A percentile compares a stretch with the other conserved stretches of the same genome.
Conservation (phyloP, 2,113 vertebrate species). For the Promerops cafer region DNA sequence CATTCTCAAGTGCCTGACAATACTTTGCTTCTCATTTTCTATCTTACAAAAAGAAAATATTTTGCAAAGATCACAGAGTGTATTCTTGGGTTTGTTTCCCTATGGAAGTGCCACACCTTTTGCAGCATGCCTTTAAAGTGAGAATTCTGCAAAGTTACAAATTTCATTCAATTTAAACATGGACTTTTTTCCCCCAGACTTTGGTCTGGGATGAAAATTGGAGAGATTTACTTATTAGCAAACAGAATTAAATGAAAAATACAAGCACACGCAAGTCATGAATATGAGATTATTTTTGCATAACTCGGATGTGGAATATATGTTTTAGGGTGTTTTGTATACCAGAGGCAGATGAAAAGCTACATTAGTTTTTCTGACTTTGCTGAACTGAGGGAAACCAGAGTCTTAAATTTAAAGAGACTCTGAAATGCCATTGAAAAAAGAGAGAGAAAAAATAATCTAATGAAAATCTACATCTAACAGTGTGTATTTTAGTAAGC, state of each 20-base stretch:
- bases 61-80: not conserved
- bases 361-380: not conserved
- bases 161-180: not conserved
- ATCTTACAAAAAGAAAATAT: not conserved
- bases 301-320: fast-evolving
- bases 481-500: not conserved
- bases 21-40: not conserved
- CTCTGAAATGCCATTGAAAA: not conserved
- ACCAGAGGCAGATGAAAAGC: not conserved
- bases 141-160: not conserved
- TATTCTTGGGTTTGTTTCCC: not conserved
- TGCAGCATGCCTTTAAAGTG: not conserved
- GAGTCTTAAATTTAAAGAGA: not conserved
- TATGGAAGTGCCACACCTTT: not conserved
- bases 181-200: not conserved
- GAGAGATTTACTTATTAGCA: not conserved
- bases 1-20: not conserved
- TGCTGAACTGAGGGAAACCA: not conserved
- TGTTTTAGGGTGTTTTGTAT: not conserved
- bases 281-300: not conserved
- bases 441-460: not conserved
- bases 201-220: not conserved
- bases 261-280: fast-evolving
- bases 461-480: not conserved
- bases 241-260: not conserved